A percentile compares a stretch with the other conserved stretches of the same genome.
Conservation (phyloP, 1,140 invertebrate genomes). For the Nomia melanderi region DNA sequence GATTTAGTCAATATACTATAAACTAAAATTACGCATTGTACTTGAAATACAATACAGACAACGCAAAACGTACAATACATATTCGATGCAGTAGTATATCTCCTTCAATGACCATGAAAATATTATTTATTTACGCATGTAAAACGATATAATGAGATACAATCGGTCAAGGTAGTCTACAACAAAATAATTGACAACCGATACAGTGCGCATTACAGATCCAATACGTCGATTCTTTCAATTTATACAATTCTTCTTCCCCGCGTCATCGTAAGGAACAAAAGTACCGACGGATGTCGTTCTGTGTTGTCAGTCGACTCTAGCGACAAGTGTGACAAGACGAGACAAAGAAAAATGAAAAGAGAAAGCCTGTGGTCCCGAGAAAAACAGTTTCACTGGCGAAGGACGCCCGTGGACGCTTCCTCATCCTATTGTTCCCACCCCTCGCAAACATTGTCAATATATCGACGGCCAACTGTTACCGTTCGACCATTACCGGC, state of each 20-base stretch:
- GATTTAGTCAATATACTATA: too few relatives aligned
- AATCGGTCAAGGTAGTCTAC: too few relatives aligned
- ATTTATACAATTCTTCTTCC: background rate
- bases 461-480: constrained; percentile 68
- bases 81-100: too few relatives aligned
- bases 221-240: background rate
- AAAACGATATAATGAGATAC: too few relatives aligned
- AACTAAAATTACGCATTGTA: too few relatives aligned
- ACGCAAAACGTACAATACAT: too few relatives aligned
- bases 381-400: background rate
- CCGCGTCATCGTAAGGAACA: background rate
- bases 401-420: background rate
- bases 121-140: too few relatives aligned
- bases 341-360: background rate
- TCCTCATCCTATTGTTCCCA: constrained; percentile 17
- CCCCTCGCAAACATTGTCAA: constrained; percentile 68
- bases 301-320: background rate
- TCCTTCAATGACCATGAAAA: too few relatives aligned
- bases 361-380: background rate
- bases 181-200: background rate
- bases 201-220: background rate
- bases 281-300: background rate
- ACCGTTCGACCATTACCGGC: constrained; percentile 48
- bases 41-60: too few relatives aligned
- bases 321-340: background rate